Evolutionary conservation across 2,888 invertebrate species (phyloP).

Genomic region (Conomelus anceps): DNA sequence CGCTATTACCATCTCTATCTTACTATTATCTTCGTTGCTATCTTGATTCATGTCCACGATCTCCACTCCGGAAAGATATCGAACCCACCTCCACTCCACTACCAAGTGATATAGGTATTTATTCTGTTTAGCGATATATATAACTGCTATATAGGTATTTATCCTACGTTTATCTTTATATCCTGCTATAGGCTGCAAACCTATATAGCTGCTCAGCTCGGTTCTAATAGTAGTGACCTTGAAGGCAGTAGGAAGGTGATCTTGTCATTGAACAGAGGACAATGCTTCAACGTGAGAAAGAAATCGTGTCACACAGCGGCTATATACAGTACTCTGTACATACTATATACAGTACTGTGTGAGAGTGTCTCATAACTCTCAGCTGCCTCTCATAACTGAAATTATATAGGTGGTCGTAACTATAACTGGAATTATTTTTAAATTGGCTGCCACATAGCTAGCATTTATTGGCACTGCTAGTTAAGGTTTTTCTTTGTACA

Average conservation of each 20-base stretch:
- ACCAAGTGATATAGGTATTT: not conserved
- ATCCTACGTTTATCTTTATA: not conserved
- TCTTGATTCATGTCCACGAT: not conserved
- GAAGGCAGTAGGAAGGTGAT: not conserved
- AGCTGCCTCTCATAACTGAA: not conserved
- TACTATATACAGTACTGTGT: too few species aligned
- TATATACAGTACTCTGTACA: too few species aligned
- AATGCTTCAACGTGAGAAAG: not conserved
- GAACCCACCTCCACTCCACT: not conserved
- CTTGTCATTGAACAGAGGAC: not conserved
- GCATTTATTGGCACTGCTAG: not conserved
- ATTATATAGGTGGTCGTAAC: not conserved
- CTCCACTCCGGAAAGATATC: not conserved
- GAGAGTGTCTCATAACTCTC: not conserved
- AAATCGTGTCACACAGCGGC: not conserved
- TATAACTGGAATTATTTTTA: not conserved
- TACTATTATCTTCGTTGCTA: not conserved
- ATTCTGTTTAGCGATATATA: not conserved
- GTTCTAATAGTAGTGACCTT: not conserved
- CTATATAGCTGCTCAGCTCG: not conserved
- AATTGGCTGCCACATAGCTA: not conserved
- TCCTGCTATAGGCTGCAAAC: too few species aligned
- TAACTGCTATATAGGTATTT: not conserved
- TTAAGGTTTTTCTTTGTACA: not conserved
- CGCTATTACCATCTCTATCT: too few species aligned